Evolutionary conservation across 2,888 invertebrate species (phyloP), one percentile per base, ranked within the genome.

Genomic region (Napeogenes inachia): DNA sequence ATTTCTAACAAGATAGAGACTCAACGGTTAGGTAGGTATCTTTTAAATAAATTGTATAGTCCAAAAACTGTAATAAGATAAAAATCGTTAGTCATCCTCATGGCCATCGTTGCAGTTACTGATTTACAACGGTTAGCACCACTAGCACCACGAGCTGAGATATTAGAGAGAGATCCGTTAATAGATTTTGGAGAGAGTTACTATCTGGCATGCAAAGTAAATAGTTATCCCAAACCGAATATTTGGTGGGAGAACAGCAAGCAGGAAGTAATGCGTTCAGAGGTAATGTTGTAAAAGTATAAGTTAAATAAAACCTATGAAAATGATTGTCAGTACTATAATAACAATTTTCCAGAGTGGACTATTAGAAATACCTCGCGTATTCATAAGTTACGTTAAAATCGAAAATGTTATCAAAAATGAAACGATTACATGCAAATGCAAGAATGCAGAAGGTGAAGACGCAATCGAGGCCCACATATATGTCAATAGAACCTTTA

Each of bases 161-260:
- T 83, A 46, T 69, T 86, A 13, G 74, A 77, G 13, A 65, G 65
- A 0, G 72, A 71, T 5, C 63, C 70, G 21, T 60, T 76, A 33
- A 64, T 81, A 1, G 73, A 84, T 2, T 87, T 73, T 59, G 79
- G 73, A 2, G 63, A 66, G 8, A 76, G 71, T n/a, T 62, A 75
- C 4, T 81, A 74, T 1, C 21, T 81, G 0, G 81, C 78, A 2
- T 86, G 87, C 60, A 86, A 79, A 74, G 79, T 86, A 0, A 70
- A 62, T 2, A 82, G 78, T 3, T 78, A 77, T 53, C 86, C 87
- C 0, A 73, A 71, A 57, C 85, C 88, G 2, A 70, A 61, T 2
- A 80, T 87, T 30, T 72, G 70, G 61, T 89, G 87, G 87, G 74
- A 78, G 64, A 76, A 81, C 45, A 70, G 73, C 0, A 53, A 62